Evolutionary conservation across 2,888 invertebrate species (phyloP).

Genomic region (Penaeus monodon): DNA sequence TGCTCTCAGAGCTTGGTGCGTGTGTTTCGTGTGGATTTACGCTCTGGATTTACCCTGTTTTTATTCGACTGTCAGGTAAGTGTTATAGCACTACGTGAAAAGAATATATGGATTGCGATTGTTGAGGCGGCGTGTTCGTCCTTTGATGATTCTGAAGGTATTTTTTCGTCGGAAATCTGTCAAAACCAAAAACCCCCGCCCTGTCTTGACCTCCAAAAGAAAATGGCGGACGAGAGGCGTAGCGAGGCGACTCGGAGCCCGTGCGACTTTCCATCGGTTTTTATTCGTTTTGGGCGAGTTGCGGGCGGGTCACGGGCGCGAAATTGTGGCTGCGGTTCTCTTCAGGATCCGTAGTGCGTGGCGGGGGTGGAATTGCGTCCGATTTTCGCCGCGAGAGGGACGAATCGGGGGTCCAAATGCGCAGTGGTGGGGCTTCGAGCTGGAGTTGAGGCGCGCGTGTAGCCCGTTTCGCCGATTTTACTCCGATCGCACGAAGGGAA

Average conservation of each 20-base stretch:
- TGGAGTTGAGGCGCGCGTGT: too few relatives aligned
- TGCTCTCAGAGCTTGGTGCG: constrained; percentile 5
- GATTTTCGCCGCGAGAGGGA: too few relatives aligned
- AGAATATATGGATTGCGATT: neutral
- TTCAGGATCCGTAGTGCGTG: neutral
- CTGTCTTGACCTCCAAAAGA: constrained; percentile 21
- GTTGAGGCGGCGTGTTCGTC: neutral
- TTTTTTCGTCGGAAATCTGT: constrained; percentile 3
- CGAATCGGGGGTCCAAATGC: too few relatives aligned
- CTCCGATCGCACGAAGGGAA: too few relatives aligned
- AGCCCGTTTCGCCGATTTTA: too few relatives aligned
- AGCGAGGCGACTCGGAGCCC: neutral
- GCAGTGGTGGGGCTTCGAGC: too few relatives aligned
- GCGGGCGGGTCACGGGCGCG: neutral
- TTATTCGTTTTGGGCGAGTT: neutral
- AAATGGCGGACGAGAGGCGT: constrained; percentile 10
- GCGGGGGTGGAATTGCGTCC: too few relatives aligned
- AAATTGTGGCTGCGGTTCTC: neutral
- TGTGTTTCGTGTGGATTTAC: neutral
- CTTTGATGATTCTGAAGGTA: neutral
- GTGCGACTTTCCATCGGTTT: constrained; percentile 15
- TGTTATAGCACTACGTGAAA: too few relatives aligned
- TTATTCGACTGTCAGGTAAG: constrained; percentile 17
- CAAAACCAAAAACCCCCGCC: neutral
- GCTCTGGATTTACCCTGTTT: constrained; percentile 10